Percentiles rank a stretch among this genome's conserved stretches.
These are phyloP conservation scores for Poliocrania exsul DNA, from an alignment of 2,797 vertebrate species.

Conservation along the genomic window DNA sequence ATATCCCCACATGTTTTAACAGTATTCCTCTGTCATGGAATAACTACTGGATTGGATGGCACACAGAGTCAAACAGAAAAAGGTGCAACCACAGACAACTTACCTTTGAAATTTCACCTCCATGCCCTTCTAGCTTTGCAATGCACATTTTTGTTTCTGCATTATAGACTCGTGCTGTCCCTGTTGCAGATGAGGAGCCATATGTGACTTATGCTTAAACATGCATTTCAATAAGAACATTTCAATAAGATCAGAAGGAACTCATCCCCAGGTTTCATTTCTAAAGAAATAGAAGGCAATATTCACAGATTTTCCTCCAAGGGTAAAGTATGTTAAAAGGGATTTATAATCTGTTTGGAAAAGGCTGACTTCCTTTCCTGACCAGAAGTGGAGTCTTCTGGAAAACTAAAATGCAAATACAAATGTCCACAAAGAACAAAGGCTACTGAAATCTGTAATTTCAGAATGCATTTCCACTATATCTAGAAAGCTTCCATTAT, in stretches of 20 bases:
- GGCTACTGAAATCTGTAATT: not conserved
- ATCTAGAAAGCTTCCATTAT: not conserved
- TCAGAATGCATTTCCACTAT: not conserved
- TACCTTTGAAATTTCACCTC: constrained; percentile 93
- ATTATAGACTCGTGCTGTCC: constrained; percentile 87
- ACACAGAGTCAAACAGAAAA: not conserved
- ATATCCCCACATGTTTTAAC: not conserved
- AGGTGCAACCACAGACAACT: not conserved
- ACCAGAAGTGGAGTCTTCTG: not conserved
- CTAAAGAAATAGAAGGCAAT: not conserved
- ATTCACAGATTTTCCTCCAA: not conserved
- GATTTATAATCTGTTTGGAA: not conserved
- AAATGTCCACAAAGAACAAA: not conserved
- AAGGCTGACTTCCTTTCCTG: not conserved
- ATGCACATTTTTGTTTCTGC: constrained; percentile 85
- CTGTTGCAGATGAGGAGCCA: constrained; percentile 70
- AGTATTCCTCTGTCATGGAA: not conserved
- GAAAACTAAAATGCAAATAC: not conserved
- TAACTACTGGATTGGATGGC: not conserved
- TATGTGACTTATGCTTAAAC: not conserved
- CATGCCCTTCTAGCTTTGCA: constrained; percentile 87
- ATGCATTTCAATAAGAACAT: not conserved
- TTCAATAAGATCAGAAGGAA: not conserved
- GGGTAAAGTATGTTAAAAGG: not conserved
- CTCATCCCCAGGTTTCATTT: not conserved